Conservation (phyloP, 1,140 invertebrate genomes). For the Apis mellifera region Amel_HAv3.1 CM009935.2:10210001-10210500, state of each 20-base stretch:
- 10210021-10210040: background rate
- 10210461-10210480: no score
- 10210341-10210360: no score
- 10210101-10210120: background rate
- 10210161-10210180: constrained; percentile 17
- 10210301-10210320: background rate
- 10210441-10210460: no score
- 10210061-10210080: background rate
- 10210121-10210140: constrained; percentile 14
- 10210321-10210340: no score
- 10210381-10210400: no score
- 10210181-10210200: background rate
- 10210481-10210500: no score
- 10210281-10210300: no score
- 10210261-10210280: background rate
- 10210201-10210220: background rate
- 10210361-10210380: no score
- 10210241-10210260: background rate
- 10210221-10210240: background rate
- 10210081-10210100: background rate
- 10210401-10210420: no score
- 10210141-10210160: background rate
- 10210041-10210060: background rate
- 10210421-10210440: no score
- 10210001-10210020: no score